Percentiles rank a stretch among this genome's conserved stretches.
These are phyloP conservation scores for Luehdorfia chinensis DNA, from an alignment of 1,140 invertebrate genomes.

Conservation along the genomic window DNA sequence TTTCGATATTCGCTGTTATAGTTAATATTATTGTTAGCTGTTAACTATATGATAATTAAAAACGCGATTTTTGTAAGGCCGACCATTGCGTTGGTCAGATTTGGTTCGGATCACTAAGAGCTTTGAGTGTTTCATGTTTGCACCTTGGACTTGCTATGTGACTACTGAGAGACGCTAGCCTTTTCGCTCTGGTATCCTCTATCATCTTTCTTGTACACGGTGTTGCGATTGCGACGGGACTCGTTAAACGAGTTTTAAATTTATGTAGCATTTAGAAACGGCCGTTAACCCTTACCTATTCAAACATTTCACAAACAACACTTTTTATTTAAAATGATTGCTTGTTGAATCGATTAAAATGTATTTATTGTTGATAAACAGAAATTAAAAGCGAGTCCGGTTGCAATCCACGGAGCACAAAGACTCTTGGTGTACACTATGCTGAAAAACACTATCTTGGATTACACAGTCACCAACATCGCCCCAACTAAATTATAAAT, in stretches of 20 bases:
- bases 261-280: too few relatives aligned
- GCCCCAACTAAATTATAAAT: constrained; percentile 25
- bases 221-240: constrained; percentile 70
- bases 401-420: constrained; percentile 76
- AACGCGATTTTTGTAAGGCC: constrained; percentile 36
- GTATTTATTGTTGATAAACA: too few relatives aligned
- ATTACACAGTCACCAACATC: constrained; percentile 75
- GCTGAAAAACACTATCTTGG: constrained; percentile 75
- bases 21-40: constrained; percentile 60
- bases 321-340: too few relatives aligned
- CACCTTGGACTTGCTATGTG: constrained; percentile 78
- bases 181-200: constrained; percentile 73
- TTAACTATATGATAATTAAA: constrained; percentile 7
- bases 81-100: too few relatives aligned
- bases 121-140: constrained; percentile 79
- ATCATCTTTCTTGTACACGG: constrained; percentile 72
- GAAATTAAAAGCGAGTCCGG: constrained; percentile 58
- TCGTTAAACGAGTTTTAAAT: constrained; percentile 48
- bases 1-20: constrained; percentile 62
- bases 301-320: too few relatives aligned
- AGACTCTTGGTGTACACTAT: constrained; percentile 78
- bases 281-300: too few relatives aligned
- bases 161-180: constrained; percentile 72
- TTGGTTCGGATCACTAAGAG: constrained; percentile 69
- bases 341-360: too few relatives aligned